Base-by-base conservation (phyloP, 2,888 invertebrate genomes). In the Scaptomyza polygonia region DNA sequence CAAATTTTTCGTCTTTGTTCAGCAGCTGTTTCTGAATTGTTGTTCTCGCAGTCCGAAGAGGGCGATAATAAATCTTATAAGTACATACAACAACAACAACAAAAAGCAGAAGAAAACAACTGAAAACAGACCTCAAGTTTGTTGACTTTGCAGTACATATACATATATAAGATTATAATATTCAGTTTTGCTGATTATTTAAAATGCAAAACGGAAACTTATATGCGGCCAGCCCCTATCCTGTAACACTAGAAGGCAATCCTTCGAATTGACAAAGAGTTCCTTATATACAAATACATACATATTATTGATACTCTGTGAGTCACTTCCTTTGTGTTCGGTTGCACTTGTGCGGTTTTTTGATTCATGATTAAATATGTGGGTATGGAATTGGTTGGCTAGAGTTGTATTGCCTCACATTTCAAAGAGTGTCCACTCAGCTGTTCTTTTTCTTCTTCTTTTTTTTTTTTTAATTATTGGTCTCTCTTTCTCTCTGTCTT, bases 361-460 rank as follows among this genome's bases (percentile, higher is more conserved):
- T 53, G 40, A 72, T 56, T 65, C 45, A 14, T 55, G 51, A 76
- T 63, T 53, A 57, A 57, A 54, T 18, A 74, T 59, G 58, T 59
- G 55, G 58, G 45, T 56, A 42, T 45, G 57, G 32, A 42, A 42
- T 57, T 57, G 49, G 56, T 53, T 45, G 69, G 5, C 25, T 5
- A 0, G 4, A 53, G 29, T 45, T 49, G 45, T 56, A 27, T 61
- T 71, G 72, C 72, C 49, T 36, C 69, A 58, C 58, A 59, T 62
- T 68, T 67, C n/a, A n/a, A n/a, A 57, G 63, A 78, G 64, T 80
- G 81, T 84, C 81, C 87, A 82, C 87, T 82, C 87, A 82, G 87
- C 82, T 82, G 87, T 86, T 81, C 48, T 59, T 51, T 25, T 27
- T 25, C 25, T 44, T 32, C 30, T 18, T 9, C 11, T n/a, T 34